Base-by-base conservation (phyloP, 2,797 vertebrate species). In the Carduelis carduelis region DNA sequence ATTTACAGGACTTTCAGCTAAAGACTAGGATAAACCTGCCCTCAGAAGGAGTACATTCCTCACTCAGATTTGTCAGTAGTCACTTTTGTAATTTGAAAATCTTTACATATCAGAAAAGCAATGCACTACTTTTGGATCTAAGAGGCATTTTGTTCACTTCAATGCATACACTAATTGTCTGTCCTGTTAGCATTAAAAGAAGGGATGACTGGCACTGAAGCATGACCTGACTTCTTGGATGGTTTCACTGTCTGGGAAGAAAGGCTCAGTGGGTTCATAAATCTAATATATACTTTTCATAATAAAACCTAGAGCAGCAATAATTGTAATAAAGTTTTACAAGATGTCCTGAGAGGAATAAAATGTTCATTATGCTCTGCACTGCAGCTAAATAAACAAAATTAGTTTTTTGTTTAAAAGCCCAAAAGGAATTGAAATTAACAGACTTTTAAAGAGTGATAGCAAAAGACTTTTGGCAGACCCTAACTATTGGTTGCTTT, bases 261-360 rank as follows among this genome's bases (percentile, higher is more conserved):
- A 92, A 87, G 71, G 43, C 90, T 87, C 64, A 53, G 49, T 53
- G 69, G 68, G 53, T 91, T 89, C 43, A 68, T 87, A 94, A 92
- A 95, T 94, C 82, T 77, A 94, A 93, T 85, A 72, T 46, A 68
- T 32, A 39, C 57, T 87, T 89, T 83, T 80, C 82, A 75, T 87
- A 89, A 89, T 75, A 93, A 92, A 96, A 87, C 34, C 32, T 75
- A 83, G 47, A 72, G 49, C 70, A 60, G 81, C 49, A 93, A 79
- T 94, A 92, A 96, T 89, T 85, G 82, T 77, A 89, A 84, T 90
- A 37, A 92, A 91, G 75, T 85, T 96, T 89, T 96, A 92, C 53
- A 93, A 68, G 89, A 39, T 5, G 0, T 55, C 79, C 69, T 81
- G 61, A 83, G 79, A 95, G 87, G 47, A 92, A 94, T 85, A 75